Evolutionary conservation across 1,140 invertebrate species (phyloP).

Genomic region (Drosophila neocordata): DNA sequence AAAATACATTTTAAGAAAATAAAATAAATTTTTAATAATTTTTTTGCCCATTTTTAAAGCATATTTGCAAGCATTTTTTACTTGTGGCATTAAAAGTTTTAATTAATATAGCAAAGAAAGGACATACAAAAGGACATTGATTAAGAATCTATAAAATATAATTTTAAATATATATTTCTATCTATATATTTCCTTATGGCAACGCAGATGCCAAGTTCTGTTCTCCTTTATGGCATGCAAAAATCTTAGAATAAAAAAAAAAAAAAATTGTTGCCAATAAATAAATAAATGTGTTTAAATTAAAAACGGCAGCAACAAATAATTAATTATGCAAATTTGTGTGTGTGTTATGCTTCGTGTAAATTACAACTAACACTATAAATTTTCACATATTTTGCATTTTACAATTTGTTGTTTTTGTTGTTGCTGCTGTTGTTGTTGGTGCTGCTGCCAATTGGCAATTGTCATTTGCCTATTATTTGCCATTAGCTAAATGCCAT

Average conservation of each 20-base stretch:
- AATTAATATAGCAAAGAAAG: no score
- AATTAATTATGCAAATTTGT: conserved; percentile 25
- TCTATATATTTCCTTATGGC: background rate
- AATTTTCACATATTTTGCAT: conserved; percentile 64
- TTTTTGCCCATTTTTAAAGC: no score
- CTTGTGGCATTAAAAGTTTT: no score
- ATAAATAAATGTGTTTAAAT: conserved; percentile 15
- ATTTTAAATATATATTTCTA: no score
- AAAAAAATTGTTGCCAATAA: conserved; percentile 16
- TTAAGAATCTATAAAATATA: no score
- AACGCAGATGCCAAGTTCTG: background rate
- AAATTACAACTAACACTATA: conserved; percentile 74
- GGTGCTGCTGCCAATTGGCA: conserved; percentile 1
- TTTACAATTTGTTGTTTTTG: conserved; percentile 34
- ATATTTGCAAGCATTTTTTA: no score
- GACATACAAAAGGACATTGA: no score
- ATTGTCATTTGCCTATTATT: conserved; percentile 7
- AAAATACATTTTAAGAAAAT: no score
- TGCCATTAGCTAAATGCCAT: conserved; percentile 71
- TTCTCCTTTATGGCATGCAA: background rate
- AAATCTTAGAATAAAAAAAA: conserved; percentile 3
- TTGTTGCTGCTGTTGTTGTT: background rate
- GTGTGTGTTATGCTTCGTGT: conserved; percentile 54
- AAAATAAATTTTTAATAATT: no score
- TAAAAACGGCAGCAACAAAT: conserved; percentile 24